Percentiles rank a stretch among this genome's conserved stretches.
phyloP scores from a whole-genome alignment of 2,113 vertebrate genomes.

The Phylloscopus trochiloides region DNA sequence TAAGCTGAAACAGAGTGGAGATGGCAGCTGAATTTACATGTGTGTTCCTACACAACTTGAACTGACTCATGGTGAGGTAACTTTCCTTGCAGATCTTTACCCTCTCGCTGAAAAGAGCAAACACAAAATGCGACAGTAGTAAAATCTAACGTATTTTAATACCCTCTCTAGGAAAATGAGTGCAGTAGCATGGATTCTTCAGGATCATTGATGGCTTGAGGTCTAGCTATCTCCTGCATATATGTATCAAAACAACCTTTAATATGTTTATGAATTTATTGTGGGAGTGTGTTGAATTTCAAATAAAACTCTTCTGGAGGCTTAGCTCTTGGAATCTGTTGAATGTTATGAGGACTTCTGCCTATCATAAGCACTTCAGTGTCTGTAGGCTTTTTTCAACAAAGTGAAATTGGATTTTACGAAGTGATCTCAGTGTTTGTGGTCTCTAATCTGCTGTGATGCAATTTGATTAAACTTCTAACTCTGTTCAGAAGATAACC shows the following conservation, averaged over 20 bases:
- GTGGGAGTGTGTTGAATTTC: not conserved
- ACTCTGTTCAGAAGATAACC: not conserved
- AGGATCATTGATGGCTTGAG: not conserved
- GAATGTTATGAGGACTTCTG: not conserved
- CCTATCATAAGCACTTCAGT: not conserved
- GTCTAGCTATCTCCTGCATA: not conserved
- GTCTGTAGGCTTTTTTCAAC: not conserved
- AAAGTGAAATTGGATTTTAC: not conserved
- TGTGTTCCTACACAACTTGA: not conserved
- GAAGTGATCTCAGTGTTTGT: not conserved
- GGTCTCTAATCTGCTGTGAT: not conserved
- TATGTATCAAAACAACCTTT: not conserved
- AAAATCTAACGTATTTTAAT: not conserved
- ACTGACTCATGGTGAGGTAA: not conserved
- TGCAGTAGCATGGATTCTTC: not conserved
- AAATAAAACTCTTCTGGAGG: not conserved
- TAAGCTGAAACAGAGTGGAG: not conserved
- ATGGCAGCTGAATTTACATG: not conserved
- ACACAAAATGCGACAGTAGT: not conserved
- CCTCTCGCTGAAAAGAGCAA: not conserved
- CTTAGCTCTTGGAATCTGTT: not conserved
- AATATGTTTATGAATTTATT: not conserved
- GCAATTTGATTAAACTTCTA: not conserved
- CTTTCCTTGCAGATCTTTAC: not conserved
- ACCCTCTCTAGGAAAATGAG: not conserved